A percentile compares a stretch with the other conserved stretches of the same genome.
These are phyloP conservation scores for Parasteatoda tepidariorum DNA, from an alignment of 1,140 invertebrate species.

Conservation along the genomic window DNA sequence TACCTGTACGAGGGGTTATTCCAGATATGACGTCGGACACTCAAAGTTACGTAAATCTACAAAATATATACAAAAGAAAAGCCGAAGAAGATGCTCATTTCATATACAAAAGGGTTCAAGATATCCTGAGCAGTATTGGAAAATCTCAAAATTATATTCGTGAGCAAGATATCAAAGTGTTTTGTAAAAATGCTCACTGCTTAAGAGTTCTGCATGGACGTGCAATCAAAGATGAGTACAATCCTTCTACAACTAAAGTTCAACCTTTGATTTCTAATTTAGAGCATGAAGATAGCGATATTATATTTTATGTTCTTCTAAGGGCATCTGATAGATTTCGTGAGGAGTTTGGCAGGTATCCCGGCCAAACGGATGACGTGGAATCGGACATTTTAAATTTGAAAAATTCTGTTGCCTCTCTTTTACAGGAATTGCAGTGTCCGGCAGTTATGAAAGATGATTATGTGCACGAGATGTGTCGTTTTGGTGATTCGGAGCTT, in stretches of 20 bases:
- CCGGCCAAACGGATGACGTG: slow-evolving; percentile 87
- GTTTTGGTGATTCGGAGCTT: slow-evolving; percentile 92
- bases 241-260: slow-evolving; percentile 71
- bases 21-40: slow-evolving; percentile 99
- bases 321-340: slow-evolving; percentile 91
- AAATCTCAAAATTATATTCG: slow-evolving; percentile 77
- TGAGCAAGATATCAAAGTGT: slow-evolving; percentile 81
- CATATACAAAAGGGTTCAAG: slow-evolving; percentile 83
- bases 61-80: slow-evolving; percentile 89
- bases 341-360: slow-evolving; percentile 87
- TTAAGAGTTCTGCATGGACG: slow-evolving; percentile 83
- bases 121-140: slow-evolving; percentile 76
- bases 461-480: slow-evolving; percentile 93
- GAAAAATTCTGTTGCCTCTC: slow-evolving; percentile 73
- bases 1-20: slow-evolving; percentile 90
- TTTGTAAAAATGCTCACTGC: slow-evolving; percentile 77
- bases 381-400: slow-evolving; percentile 89
- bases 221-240: slow-evolving; percentile 82
- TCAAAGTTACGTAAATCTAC: slow-evolving; percentile 88
- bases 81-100: slow-evolving; percentile 83
- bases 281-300: slow-evolving; percentile 84
- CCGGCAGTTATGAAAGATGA: slow-evolving; percentile 85
- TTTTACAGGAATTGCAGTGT: slow-evolving; percentile 85
- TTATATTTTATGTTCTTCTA: slow-evolving; percentile 91
- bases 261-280: slow-evolving; percentile 66